phyloP scores from a whole-genome alignment of 1,140 invertebrate species.

The Drosophila asahinai region DNA sequence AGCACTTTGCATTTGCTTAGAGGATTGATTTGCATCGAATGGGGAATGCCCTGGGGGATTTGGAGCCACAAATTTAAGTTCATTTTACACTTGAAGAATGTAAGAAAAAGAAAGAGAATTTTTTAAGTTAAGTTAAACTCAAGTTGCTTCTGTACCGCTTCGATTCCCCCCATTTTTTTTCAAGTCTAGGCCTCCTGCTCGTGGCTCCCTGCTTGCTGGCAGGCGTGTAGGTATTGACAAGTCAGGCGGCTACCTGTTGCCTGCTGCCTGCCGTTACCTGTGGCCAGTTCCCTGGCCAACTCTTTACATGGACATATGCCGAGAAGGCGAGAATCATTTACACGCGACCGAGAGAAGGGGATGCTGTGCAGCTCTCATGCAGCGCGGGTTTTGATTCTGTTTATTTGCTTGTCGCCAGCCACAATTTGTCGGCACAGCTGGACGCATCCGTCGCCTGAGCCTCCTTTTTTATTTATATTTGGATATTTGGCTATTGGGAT shows the following conservation, averaged over 20 bases:
- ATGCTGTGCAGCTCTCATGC: constrained; percentile 29
- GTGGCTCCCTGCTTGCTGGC: constrained; percentile 29
- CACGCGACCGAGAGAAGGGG: constrained; percentile 55
- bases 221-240: constrained; percentile 82
- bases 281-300: constrained; percentile 23
- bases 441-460: constrained; percentile 48
- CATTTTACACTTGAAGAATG: constrained; percentile 5
- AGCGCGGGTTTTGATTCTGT: constrained; percentile 73
- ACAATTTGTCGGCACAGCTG: constrained; percentile 82
- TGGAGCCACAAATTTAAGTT: constrained; percentile 16
- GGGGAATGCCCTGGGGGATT: constrained; percentile 31
- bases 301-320: constrained; percentile 65
- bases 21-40: constrained; percentile 30
- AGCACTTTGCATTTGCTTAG: constrained; percentile 55
- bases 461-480: not conserved
- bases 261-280: constrained; percentile 18
- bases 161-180: not conserved
- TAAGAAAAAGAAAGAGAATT: not conserved
- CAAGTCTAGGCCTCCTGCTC: not conserved
- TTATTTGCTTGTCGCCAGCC: constrained; percentile 81
- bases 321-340: constrained; percentile 73
- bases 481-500: constrained; percentile 13
- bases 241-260: constrained; percentile 65
- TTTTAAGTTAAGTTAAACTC: too few relatives aligned
- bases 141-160: not conserved